Base-by-base conservation (phyloP, 1,140 invertebrate species). In the Oreohelix idahoensis region DNA sequence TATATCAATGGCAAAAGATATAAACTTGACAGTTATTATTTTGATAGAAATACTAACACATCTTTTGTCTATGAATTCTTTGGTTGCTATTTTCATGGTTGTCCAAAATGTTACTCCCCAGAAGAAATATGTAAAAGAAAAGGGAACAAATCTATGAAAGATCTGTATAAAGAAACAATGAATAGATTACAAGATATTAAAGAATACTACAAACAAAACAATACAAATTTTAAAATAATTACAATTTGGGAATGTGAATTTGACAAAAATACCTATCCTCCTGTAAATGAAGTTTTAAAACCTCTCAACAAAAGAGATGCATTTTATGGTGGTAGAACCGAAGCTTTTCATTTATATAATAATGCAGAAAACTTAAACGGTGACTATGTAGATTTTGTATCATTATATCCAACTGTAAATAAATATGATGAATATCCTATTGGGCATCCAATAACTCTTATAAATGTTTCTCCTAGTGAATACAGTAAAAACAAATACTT, bases 361-460 rank as follows among this genome's bases (percentile, higher is more conserved):
- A 58, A 58, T 58, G 20, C 53, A 58, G 53, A 58, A 15, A 58
- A 58, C 20, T 58, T 10, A 58, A 58, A 58, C 4, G 53, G 10
- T 58, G 20, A 58, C 5, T 23, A 15, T 58, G 53, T 58, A 58
- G 53, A 58, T 58, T 58, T 23, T 58, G 23, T 58, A 15, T 58
- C 23, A 23, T n/a, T 58, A 58, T 58, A 58, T n/a, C 53, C 53
- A n/a, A 58, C 53, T 23, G 23, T 58, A 58, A 58, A 58, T 58
- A 58, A 58, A 58, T 58, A 58, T 58, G 53, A 58, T 58, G 53
- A 58, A 58, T 58, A 58, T 58, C 23, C 53, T 58, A n/a, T 58
- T 58, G 53, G 53, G 20, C 23, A 58, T 58, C 53, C 53, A 58
- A 58, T 4, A 58, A 58, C 53, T 58, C 10, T 49, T 49, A 49